Percentiles rank a stretch among this genome's conserved stretches.
These are phyloP conservation scores for Lagopus muta DNA, from an alignment of 2,113 vertebrate species.

Conservation along the genomic window DNA sequence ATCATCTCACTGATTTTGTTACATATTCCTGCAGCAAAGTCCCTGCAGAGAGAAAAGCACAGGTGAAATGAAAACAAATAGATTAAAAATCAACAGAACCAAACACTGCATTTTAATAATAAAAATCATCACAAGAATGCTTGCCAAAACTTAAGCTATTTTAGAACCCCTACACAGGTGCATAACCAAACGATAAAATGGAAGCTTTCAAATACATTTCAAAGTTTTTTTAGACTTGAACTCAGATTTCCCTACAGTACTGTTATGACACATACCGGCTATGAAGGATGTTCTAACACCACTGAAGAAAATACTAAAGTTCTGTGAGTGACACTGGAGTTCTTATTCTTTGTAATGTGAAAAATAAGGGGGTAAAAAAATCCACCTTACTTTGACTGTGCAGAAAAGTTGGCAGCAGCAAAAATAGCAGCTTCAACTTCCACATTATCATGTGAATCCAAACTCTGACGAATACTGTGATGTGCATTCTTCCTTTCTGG, in stretches of 20 bases:
- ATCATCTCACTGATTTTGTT: constrained; percentile 99
- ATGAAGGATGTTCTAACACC: not conserved
- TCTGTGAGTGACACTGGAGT: not conserved
- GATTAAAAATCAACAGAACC: not conserved
- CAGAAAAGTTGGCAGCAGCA: constrained; percentile 96
- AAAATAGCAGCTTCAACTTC: constrained; percentile 99
- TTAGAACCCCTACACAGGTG: not conserved
- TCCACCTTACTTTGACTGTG: constrained; percentile 91
- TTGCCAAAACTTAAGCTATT: not conserved
- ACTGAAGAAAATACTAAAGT: not conserved
- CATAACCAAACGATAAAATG: not conserved
- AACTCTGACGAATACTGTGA: constrained; percentile 97
- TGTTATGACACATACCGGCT: not conserved
- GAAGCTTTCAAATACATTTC: fast-evolving
- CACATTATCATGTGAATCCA: constrained; percentile 97
- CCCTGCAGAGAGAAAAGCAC: constrained; percentile 78
- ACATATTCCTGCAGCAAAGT: constrained; percentile 98
- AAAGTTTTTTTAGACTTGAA: not conserved
- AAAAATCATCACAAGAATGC: not conserved
- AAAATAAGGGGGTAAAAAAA: not conserved
- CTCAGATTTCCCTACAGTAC: not conserved
- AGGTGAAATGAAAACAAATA: not conserved
- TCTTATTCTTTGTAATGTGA: not conserved
- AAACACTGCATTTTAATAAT: not conserved
- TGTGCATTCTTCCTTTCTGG: constrained; percentile 98